Evolutionary conservation across 2,888 invertebrate genomes (phyloP), one percentile per base, ranked within the genome.

Genomic region (Dorcus hopei): DNA sequence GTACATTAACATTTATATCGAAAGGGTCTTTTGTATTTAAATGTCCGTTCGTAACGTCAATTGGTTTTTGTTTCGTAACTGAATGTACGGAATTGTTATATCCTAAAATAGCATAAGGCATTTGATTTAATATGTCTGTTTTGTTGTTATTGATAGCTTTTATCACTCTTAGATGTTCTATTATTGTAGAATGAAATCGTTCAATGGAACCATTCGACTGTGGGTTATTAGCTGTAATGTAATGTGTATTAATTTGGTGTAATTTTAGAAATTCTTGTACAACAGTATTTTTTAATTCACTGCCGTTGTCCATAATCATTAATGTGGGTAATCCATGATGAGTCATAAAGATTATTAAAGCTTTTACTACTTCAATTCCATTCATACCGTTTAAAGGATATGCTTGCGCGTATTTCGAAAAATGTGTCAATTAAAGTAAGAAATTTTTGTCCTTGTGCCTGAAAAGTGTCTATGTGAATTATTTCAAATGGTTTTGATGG

Each of bases 371-470:
- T 40, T 40, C 40, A n/a, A 57, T 51, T n/a, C 42, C 16, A 9
- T 51, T 51, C 9, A 52, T 9, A 26, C 54, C 54, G 23, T 33
- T 19, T 23, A 61, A 38, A 11, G 11, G 49, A 47, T 61, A 58
- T 3, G 55, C 58, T 52, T 61, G 58, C 1, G 53, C 26, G 14
- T 61, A 61, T 39, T 49, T 53, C 7, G 58, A 58, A 39, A n/a
- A 54, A 61, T 47, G 56, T 47, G 38, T 61, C 58, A 9, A 59
- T 53, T 3, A 57, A 50, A 6, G 58, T 61, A n/a, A 61, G 9
- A 11, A 55, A 58, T 53, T 55, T 61, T 43, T 53, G n/a, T 9
- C 26, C 42, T 16, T 61, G 53, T 38, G 56, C 55, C 9, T 42
- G 11, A 33, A 57, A 52, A 9, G 43, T 43, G 41, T 61, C 62